Conservation (phyloP, 2,888 invertebrate species). For the Andrena hattorfiana region DNA sequence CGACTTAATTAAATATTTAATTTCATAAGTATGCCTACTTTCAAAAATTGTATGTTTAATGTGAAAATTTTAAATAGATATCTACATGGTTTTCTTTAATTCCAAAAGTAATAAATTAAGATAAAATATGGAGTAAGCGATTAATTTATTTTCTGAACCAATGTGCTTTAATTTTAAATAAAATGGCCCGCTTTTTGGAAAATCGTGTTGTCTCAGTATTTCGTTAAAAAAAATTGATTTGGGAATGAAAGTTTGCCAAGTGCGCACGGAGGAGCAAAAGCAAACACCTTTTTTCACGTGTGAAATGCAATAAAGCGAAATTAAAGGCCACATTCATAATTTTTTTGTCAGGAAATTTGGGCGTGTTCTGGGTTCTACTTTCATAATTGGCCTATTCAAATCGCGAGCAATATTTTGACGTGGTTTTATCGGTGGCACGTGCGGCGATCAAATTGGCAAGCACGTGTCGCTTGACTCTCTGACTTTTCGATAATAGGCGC, state of each 20-base stretch:
- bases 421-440: conserved; percentile 83
- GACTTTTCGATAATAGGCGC: conserved; percentile 63
- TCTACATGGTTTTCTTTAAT: too few species aligned
- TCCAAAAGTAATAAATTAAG: too few species aligned
- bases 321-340: conserved; percentile 35
- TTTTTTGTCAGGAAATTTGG: conserved; percentile 48
- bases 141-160: too few species aligned
- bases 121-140: too few species aligned
- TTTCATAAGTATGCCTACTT: too few species aligned
- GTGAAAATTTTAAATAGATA: too few species aligned
- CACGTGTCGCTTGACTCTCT: conserved; percentile 72
- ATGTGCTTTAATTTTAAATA: too few species aligned
- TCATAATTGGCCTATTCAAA: conserved; percentile 82
- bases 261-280: neutral
- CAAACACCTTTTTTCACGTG: neutral
- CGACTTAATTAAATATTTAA: too few species aligned
- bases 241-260: neutral
- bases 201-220: neutral
- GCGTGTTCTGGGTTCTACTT: conserved; percentile 62
- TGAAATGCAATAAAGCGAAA: conserved; percentile 11
- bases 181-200: too few species aligned
- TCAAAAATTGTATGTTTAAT: too few species aligned
- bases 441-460: conserved; percentile 77
- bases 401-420: conserved; percentile 80
- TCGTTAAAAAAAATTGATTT: neutral